These are phyloP conservation scores for Megalops atlanticus DNA, from an alignment of 2,113 vertebrate species.

Conservation along the genomic window DNA sequence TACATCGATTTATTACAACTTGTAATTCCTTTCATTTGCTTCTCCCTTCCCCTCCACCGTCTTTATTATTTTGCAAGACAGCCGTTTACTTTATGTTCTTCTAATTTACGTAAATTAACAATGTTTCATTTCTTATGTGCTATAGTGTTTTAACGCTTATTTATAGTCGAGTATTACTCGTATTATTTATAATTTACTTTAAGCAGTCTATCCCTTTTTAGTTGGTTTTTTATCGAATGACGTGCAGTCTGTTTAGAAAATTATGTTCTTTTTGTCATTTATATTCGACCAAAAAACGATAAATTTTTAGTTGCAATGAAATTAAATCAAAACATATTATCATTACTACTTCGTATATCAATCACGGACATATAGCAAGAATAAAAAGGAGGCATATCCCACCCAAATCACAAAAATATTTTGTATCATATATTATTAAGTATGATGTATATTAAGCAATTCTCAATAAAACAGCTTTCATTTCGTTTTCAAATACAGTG, in stretches of 20 bases:
- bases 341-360: neutral
- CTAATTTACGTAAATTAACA: neutral
- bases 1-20: neutral
- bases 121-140: neutral
- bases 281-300: neutral
- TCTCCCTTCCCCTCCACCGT: neutral
- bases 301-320: neutral
- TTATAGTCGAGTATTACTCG: neutral
- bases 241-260: neutral
- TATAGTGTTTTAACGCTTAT: neutral
- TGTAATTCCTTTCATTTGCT: neutral
- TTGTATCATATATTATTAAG: neutral
- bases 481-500: neutral
- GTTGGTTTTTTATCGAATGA: too few species aligned
- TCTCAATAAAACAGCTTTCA: neutral
- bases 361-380: neutral
- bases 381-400: neutral
- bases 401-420: neutral
- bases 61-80: neutral
- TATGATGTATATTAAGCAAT: neutral
- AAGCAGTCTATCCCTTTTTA: too few species aligned
- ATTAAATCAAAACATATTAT: neutral
- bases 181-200: too few species aligned
- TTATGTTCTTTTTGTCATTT: neutral
- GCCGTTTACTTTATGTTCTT: neutral